Percentiles rank a stretch among this genome's conserved stretches.
phyloP scores from a whole-genome alignment of 2,888 invertebrate genomes.

The Hyposoter didymator region DNA sequence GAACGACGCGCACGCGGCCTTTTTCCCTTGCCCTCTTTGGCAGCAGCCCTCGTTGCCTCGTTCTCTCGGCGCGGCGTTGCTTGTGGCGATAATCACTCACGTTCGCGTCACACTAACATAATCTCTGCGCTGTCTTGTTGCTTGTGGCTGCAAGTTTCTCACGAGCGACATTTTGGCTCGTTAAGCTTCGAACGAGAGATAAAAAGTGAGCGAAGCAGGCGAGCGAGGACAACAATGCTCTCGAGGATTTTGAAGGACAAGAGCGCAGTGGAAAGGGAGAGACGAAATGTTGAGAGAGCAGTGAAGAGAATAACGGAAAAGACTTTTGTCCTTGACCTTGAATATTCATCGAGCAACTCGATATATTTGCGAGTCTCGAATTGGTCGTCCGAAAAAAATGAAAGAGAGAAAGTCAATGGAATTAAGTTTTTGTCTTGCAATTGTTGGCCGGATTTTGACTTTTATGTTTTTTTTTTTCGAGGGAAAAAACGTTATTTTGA shows the following conservation, averaged over 20 bases:
- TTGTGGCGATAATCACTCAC: constrained; percentile 43
- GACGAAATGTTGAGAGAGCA: not conserved
- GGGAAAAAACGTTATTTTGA: not conserved
- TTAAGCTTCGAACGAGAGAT: not conserved
- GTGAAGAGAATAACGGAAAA: not conserved
- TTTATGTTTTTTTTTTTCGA: too few relatives aligned
- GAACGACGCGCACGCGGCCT: constrained; percentile 28
- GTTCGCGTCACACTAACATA: constrained; percentile 11
- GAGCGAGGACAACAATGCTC: constrained; percentile 52
- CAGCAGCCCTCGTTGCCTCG: not conserved
- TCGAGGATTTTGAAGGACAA: not conserved
- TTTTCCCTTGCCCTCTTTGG: not conserved
- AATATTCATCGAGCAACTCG: constrained; percentile 1
- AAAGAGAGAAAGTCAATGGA: not conserved
- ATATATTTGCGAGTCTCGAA: not conserved
- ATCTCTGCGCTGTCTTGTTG: not conserved
- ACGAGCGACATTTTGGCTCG: not conserved
- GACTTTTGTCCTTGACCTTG: constrained; percentile 55
- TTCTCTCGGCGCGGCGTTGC: constrained; percentile 13
- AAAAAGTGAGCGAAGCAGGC: not conserved
- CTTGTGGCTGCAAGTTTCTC: constrained; percentile 5
- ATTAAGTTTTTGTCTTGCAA: not conserved
- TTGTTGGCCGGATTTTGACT: not conserved
- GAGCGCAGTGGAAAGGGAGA: not conserved
- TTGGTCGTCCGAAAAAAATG: not conserved